Conservation (phyloP, 1,140 invertebrate species). For the Temnothorax curvispinosus region DNA sequence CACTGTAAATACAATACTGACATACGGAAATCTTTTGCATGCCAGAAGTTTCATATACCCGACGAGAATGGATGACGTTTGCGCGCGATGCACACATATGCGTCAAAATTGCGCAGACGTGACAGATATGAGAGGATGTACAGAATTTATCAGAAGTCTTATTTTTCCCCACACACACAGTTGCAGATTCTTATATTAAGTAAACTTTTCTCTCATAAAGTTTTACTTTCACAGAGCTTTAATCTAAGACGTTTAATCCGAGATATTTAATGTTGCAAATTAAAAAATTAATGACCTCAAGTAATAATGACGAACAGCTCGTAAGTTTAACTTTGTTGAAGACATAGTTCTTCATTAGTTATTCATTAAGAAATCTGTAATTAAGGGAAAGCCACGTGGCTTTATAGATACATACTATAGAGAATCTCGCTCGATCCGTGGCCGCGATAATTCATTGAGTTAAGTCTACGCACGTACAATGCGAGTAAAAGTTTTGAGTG, state of each 20-base stretch:
- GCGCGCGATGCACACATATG: slow-evolving; percentile 30
- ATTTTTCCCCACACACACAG: not conserved
- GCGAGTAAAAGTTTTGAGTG: slow-evolving; percentile 35
- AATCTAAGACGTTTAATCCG: not conserved
- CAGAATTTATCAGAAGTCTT: slow-evolving; percentile 34
- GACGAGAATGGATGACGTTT: slow-evolving; percentile 50
- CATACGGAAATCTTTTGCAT: slow-evolving; percentile 28
- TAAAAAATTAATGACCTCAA: slow-evolving; percentile 14
- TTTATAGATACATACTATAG: not conserved
- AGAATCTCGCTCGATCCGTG: slow-evolving; percentile 21
- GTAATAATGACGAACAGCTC: not conserved
- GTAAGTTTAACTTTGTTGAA: slow-evolving; percentile 7
- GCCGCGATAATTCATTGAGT: slow-evolving; percentile 19
- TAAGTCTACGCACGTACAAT: slow-evolving; percentile 18
- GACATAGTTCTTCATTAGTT: not conserved
- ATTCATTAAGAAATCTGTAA: slow-evolving; percentile 30
- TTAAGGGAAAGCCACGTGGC: not conserved
- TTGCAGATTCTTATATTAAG: not conserved
- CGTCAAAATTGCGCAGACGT: slow-evolving; percentile 34
- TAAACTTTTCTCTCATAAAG: not conserved
- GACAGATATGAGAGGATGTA: slow-evolving; percentile 22
- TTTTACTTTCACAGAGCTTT: not conserved
- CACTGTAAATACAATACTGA: slow-evolving; percentile 39
- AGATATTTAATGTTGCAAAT: not conserved
- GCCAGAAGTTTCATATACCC: slow-evolving; percentile 32